Conservation (phyloP, 2,888 invertebrate species). For the Oligia strigilis region DNA sequence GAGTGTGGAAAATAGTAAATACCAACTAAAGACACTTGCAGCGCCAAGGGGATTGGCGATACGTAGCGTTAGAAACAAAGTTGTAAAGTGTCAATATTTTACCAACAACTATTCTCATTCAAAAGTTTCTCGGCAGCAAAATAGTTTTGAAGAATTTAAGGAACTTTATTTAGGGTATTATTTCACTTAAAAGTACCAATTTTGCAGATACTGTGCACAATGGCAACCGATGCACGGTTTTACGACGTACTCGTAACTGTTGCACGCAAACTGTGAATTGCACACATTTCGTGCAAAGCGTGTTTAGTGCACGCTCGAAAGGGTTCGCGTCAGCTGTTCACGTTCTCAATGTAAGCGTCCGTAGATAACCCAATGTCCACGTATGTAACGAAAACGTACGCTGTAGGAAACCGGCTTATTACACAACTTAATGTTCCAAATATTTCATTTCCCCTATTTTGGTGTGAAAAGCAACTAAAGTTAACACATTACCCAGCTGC, state of each 20-base stretch:
- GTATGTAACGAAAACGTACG: slow-evolving; percentile 15
- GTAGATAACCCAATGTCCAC: slow-evolving; percentile 25
- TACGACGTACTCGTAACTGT: slow-evolving; percentile 32
- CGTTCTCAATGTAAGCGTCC: slow-evolving; percentile 25
- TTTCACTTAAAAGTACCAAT: neutral
- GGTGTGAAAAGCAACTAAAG: slow-evolving; percentile 66
- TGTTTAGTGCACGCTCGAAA: slow-evolving; percentile 25
- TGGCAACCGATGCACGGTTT: slow-evolving; percentile 24
- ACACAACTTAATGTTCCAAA: slow-evolving; percentile 60
- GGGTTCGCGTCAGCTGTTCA: slow-evolving; percentile 50
- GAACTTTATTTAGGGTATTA: neutral
- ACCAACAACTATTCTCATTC: neutral
- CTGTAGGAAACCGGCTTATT: slow-evolving; percentile 33
- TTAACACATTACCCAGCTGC: slow-evolving; percentile 65
- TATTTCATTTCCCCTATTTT: slow-evolving; percentile 67
- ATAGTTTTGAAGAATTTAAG: neutral
- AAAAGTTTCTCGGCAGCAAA: neutral
- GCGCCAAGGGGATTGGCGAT: neutral
- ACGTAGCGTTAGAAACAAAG: neutral
- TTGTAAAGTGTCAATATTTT: neutral
- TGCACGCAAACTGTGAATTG: slow-evolving; percentile 44
- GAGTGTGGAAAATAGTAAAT: neutral
- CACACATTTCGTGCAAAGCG: slow-evolving; percentile 38
- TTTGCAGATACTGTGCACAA: slow-evolving; percentile 7
- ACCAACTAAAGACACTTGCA: too few species aligned